Evolutionary conservation across 2,797 vertebrate genomes (phyloP), one percentile per base, ranked within the genome.

Genomic region (Astyanax mexicanus): DNA sequence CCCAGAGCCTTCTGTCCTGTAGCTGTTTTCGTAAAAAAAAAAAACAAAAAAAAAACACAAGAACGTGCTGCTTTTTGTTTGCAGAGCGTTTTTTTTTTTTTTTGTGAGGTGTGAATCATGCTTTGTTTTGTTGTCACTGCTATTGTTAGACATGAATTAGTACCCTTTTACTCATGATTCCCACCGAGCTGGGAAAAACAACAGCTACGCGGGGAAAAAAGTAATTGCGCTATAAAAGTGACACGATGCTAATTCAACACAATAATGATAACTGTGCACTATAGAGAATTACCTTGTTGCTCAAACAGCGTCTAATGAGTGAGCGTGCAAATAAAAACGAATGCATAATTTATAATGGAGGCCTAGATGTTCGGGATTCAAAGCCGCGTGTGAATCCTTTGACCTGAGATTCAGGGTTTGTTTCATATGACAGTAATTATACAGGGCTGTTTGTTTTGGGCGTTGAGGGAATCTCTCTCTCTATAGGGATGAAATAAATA

Each of bases 281-380:
- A 11, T 35, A 37, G 55, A 58, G 29, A 58, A 58, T 35, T 10
- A n/a, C 7, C 29, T 32, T 19, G 62, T 66, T 66, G 45, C 62
- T 23, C 13, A 1, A 64, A 64, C 25, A 13, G 4, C 17, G 15
- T 17, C 61, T 64, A 47, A 47, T 47, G 25, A 66, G 17, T 8
- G 44, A 25, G 13, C 17, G 23, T 29, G 12, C 7, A 58, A 35
- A 35, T 35, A 32, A n/a, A 66, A 19, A 13, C 9, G 29, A n/a
- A 66, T 47, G 3, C 23, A 66, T 66, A 27, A 47, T 64, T 64
- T 60, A 62, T 62, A 25, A 11, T 2, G 13, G 19, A 45, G 40
- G 15, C 45, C 64, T 23, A 44, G 37, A 44, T 64, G 3, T 40
- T 62, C 15, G 13, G 17, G 40, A 64, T 64, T 44, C 42, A 27